Percentiles rank a stretch among this genome's conserved stretches.
These are phyloP conservation scores for Thereva unica DNA, from an alignment of 2,888 invertebrate genomes.

Conservation along the genomic window DNA sequence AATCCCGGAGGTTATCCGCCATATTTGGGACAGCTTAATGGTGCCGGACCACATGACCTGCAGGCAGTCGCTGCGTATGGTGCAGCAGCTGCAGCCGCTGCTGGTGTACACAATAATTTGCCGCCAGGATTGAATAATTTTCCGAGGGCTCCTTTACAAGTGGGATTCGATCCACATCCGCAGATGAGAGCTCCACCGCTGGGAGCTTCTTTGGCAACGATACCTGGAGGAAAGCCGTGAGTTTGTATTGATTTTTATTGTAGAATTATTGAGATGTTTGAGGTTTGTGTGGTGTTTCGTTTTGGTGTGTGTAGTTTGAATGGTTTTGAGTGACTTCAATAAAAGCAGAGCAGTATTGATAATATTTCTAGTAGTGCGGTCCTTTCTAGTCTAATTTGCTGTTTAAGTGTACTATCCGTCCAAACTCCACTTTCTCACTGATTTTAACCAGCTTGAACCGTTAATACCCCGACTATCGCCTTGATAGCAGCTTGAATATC, in stretches of 20 bases:
- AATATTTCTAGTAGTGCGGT: too few species aligned
- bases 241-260: constrained; percentile 54
- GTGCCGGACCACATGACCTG: constrained; percentile 66
- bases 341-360: too few species aligned
- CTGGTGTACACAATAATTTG: constrained; percentile 67
- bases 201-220: constrained; percentile 62
- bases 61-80: constrained; percentile 61
- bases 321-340: too few species aligned
- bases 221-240: constrained; percentile 86
- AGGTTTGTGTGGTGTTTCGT: too few species aligned
- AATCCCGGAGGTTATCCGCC: constrained; percentile 64
- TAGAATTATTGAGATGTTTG: too few species aligned
- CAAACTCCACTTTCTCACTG: too few species aligned
- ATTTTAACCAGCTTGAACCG: too few species aligned
- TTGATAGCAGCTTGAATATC: too few species aligned
- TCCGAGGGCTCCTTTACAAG: constrained; percentile 67
- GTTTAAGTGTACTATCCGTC: too few species aligned
- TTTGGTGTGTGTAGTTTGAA: too few species aligned
- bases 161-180: constrained; percentile 69
- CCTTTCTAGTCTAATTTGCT: too few species aligned
- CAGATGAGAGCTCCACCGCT: constrained; percentile 64
- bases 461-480: too few species aligned
- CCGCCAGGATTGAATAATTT: constrained; percentile 68
- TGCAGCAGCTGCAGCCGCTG: constrained; percentile 57
- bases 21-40: constrained; percentile 61